These are phyloP conservation scores for Coenobita brevimanus DNA, from an alignment of 1,140 invertebrate species.

Conservation along the genomic window DNA sequence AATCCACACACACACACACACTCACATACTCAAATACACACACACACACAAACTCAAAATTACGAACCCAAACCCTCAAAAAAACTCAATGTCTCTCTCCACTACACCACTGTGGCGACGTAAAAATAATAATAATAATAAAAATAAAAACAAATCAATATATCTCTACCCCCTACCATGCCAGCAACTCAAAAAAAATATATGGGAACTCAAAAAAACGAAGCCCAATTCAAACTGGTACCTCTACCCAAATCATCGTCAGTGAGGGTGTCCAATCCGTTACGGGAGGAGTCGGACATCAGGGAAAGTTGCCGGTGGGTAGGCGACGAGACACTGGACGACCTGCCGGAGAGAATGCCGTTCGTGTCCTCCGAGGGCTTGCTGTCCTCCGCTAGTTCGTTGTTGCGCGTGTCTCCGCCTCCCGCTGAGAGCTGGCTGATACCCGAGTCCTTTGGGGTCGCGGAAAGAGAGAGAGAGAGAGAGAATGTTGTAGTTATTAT, in stretches of 20 bases:
- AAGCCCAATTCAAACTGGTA: constrained; percentile 58
- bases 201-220: constrained; percentile 33
- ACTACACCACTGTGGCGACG: background rate
- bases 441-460: constrained; percentile 84
- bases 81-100: too few species aligned
- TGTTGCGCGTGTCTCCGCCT: constrained; percentile 72
- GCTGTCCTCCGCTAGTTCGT: constrained; percentile 78
- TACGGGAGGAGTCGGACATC: constrained; percentile 61
- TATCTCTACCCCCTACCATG: constrained; percentile 31
- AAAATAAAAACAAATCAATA: background rate
- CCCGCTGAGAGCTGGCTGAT: constrained; percentile 86
- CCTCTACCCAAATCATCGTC: constrained; percentile 69
- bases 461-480: background rate
- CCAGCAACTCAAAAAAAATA: constrained; percentile 23
- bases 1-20: too few species aligned
- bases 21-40: too few species aligned
- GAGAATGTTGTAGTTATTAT: background rate
- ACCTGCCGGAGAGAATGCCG: constrained; percentile 66
- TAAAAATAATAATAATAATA: background rate
- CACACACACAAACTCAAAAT: too few species aligned
- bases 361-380: constrained; percentile 70
- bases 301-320: constrained; percentile 64
- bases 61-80: too few species aligned
- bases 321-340: constrained; percentile 68
- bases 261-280: constrained; percentile 66